Evolutionary conservation across 2,888 invertebrate genomes (phyloP), one percentile per base, ranked within the genome.

Genomic region (Thecophora atra): DNA sequence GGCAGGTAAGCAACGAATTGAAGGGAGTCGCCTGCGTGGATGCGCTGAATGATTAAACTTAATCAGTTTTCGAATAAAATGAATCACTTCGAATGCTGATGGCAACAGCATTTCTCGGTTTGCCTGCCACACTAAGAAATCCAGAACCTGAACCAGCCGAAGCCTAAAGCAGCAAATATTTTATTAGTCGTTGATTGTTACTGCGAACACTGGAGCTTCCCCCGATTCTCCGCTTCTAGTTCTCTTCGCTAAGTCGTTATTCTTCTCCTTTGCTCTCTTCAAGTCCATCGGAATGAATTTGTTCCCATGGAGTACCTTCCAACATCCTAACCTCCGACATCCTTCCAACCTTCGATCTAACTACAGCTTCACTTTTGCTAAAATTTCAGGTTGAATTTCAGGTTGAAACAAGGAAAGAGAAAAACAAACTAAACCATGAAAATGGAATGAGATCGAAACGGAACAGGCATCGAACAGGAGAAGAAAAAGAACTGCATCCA

Each of bases 51-150:
- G 11, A 28, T 13, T 6, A 13, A 3, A 8, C 26, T 11, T 30
- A 72, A 62, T 54, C 28, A 62, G 67, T 67, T 72, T 26, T 17
- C 47, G 8, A n/a, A 4, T 67, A 52, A 67, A 37, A 72, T 72
- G 72, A 72, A 67, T 72, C 72, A 72, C 67, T 67, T 72, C 62
- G 52, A 24, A 26, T 72, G 54, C 21, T 58, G 64, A 37, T 8
- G 15, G 26, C 58, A 62, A 28, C 63, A 30, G 7, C 65, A 52
- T 28, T 28, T 21, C 24, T 42, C 44, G 24, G 24, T 44, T 44
- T 21, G n/a, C 26, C 56, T 58, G 67, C 54, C 56, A 21, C 42
- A 64, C 52, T 51, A 70, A 52, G 65, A 56, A 65, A n/a, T 58
- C 56, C 56, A 47, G n/a, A 47, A 47, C 47, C n/a, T 52, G 8